Percentiles rank a stretch among this genome's conserved stretches.
These are phyloP conservation scores for Buceros bicornis DNA, from an alignment of 2,797 vertebrate species.

Conservation along the genomic window DNA sequence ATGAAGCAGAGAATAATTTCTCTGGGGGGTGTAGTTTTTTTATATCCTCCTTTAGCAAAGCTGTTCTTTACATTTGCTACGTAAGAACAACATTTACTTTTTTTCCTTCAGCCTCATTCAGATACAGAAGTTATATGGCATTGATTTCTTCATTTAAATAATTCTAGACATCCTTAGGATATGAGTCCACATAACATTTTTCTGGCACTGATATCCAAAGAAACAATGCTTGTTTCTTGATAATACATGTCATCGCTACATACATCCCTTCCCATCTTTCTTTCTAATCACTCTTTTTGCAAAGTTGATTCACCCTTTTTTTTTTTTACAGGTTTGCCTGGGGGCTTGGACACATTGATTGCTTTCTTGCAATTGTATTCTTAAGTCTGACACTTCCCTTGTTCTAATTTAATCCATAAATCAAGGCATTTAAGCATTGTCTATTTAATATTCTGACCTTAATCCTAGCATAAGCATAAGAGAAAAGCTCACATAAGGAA, in stretches of 20 bases:
- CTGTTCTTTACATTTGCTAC: background rate
- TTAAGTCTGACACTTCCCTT: background rate
- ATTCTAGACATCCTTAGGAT: slow-evolving; percentile 7
- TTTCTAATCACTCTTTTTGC: background rate
- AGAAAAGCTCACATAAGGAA: background rate
- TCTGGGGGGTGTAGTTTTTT: background rate
- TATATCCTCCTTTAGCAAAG: background rate
- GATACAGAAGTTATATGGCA: background rate
- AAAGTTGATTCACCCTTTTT: background rate
- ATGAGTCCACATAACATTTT: background rate
- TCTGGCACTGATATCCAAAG: background rate
- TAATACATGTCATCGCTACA: background rate
- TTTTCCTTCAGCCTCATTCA: background rate
- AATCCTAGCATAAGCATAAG: background rate
- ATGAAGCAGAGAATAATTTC: background rate
- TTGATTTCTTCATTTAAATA: background rate
- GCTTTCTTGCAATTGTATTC: background rate
- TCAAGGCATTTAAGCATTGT: background rate
- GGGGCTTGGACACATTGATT: background rate
- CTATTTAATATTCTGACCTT: background rate
- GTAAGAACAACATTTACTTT: background rate
- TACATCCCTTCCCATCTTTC: background rate
- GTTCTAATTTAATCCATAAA: background rate
- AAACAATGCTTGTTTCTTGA: background rate
- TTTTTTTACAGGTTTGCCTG: background rate